Percentiles rank a stretch among this genome's conserved stretches.
These are phyloP conservation scores for Leptoclinus maculatus DNA, from an alignment of 2,797 vertebrate species.

Conservation along the genomic window DNA sequence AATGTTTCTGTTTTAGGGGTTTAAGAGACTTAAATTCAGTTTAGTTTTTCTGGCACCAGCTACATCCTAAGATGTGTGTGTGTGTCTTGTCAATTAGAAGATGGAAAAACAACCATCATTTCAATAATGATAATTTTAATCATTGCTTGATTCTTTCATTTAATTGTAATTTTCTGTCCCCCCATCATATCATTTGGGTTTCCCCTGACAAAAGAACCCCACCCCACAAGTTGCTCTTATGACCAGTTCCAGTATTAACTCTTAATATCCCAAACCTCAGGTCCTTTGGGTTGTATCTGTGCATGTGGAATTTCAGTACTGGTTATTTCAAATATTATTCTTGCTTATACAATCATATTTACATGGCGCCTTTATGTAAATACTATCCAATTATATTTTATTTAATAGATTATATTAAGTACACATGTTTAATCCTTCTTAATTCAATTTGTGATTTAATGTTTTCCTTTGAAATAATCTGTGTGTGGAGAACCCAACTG, in stretches of 20 bases:
- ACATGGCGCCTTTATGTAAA: not conserved
- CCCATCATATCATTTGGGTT: conserved; percentile 15
- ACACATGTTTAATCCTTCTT: not conserved
- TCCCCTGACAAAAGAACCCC: conserved; percentile 55
- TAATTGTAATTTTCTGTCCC: not conserved
- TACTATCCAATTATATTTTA: not conserved
- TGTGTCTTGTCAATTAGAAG: conserved; percentile 11
- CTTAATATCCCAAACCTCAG: conserved; percentile 9
- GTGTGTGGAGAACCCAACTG: not conserved
- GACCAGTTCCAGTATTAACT: conserved; percentile 50
- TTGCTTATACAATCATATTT: not conserved
- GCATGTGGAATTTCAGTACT: not conserved
- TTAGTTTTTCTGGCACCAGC: not conserved
- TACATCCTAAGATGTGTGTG: not conserved
- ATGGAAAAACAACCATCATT: not conserved
- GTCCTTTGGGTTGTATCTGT: not conserved
- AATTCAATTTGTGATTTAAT: not conserved
- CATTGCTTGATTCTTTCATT: not conserved
- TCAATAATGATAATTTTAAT: not conserved
- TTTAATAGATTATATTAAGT: not conserved
- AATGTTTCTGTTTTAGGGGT: conserved; percentile 26
- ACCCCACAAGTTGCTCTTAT: conserved; percentile 62
- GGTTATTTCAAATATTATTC: not conserved
- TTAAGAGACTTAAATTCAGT: conserved; percentile 2
- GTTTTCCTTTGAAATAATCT: not conserved